Conservation (phyloP, 1,140 invertebrate species). For the Metopolophium dirhodum region DNA sequence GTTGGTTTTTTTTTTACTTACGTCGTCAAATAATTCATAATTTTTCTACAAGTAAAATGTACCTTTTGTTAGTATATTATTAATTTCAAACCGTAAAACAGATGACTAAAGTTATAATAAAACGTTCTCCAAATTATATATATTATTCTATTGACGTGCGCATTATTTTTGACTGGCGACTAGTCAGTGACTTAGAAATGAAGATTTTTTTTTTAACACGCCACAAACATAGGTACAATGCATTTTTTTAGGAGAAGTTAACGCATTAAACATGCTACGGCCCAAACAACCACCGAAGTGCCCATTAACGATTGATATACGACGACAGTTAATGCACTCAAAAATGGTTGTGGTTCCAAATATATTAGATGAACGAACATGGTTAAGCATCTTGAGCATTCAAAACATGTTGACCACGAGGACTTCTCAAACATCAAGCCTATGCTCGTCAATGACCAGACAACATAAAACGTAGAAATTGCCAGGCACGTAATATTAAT, state of each 20-base stretch:
- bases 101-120: not conserved
- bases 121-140: not conserved
- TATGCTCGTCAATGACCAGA: constrained; percentile 72
- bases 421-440: constrained; percentile 74
- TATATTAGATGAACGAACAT: not conserved
- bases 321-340: not conserved
- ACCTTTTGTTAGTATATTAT: not conserved
- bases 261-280: not conserved
- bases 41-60: not conserved
- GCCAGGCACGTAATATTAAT: constrained; percentile 68
- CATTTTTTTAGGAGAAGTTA: not conserved
- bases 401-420: constrained; percentile 66
- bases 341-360: not conserved
- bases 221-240: not conserved
- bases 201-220: not conserved
- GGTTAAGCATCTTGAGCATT: constrained; percentile 67
- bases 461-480: constrained; percentile 69
- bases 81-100: not conserved
- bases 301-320: constrained; percentile 16
- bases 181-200: not conserved
- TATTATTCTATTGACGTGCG: not conserved
- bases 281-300: not conserved
- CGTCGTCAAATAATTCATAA: not conserved
- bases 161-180: not conserved
- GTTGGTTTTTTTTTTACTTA: not conserved